Evolutionary conservation across 2,797 vertebrate genomes (phyloP).

Genomic region (Sphaeramia orbicularis): DNA sequence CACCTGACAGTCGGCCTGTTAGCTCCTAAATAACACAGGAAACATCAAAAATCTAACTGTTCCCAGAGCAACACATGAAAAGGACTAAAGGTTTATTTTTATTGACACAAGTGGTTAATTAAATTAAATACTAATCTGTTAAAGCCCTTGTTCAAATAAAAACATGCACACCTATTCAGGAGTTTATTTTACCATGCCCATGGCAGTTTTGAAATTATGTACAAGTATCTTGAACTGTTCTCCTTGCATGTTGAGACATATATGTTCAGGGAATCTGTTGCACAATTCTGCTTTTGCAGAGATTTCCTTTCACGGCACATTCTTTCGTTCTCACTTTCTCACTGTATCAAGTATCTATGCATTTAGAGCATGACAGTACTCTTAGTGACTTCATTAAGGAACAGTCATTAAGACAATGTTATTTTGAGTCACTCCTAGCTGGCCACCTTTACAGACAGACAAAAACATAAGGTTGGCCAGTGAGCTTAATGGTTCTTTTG

Average conservation of each 20-base stretch:
- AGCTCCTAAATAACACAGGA: conserved; percentile 86
- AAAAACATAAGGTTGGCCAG: conserved; percentile 30
- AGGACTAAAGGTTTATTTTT: conserved; percentile 14
- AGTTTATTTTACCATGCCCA: conserved; percentile 21
- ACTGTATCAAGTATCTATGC: conserved; percentile 36
- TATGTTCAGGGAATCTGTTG: conserved; percentile 66
- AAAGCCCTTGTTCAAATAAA: conserved; percentile 15
- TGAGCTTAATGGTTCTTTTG: conserved; percentile 65
- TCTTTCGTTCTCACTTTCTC: conserved; percentile 66
- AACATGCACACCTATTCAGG: background rate
- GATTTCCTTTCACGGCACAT: conserved; percentile 73
- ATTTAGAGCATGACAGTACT: background rate
- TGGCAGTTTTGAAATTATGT: conserved; percentile 45
- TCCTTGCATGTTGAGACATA: conserved; percentile 78
- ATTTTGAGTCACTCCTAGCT: conserved; percentile 49
- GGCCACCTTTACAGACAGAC: conserved; percentile 33
- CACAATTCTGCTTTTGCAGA: conserved; percentile 70
- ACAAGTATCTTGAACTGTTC: conserved; percentile 42
- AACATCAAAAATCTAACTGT: conserved; percentile 24
- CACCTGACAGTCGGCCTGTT: conserved; percentile 87
- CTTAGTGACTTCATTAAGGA: conserved; percentile 24
- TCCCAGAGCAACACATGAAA: conserved; percentile 8
- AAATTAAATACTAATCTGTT: conserved; percentile 16
- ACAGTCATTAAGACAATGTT: conserved; percentile 24
- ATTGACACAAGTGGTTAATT: conserved; percentile 11